Percentiles rank a stretch among this genome's conserved stretches.
Evolutionary conservation across 2,888 invertebrate species (phyloP).

Genomic region (Neoitamus cyanurus): DNA sequence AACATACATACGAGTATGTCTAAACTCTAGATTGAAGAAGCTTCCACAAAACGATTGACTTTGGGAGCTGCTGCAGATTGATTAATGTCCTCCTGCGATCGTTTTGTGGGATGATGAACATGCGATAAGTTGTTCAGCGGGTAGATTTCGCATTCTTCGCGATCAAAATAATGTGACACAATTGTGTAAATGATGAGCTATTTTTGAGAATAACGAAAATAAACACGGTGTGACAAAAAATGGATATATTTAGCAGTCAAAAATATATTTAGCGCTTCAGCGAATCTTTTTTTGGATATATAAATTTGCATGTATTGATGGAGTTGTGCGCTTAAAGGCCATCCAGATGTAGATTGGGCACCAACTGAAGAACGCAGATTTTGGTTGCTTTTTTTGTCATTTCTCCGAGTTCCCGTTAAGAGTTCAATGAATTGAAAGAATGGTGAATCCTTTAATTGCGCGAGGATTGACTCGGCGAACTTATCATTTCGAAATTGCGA

Average conservation of each 20-base stretch:
- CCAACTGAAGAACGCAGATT: not conserved
- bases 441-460: not conserved
- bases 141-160: not conserved
- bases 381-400: not conserved
- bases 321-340: not conserved
- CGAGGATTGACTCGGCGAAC: not conserved
- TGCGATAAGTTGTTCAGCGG: not conserved
- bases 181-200: not conserved
- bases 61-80: not conserved
- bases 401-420: not conserved
- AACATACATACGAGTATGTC: too few species aligned
- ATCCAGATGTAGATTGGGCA: not conserved
- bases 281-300: not conserved
- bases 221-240: not conserved
- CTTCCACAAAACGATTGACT: not conserved
- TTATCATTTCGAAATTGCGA: conserved; percentile 9
- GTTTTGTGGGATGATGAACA: not conserved
- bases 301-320: not conserved
- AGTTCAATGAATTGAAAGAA: not conserved
- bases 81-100: not conserved
- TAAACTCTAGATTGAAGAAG: too few species aligned
- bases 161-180: conserved; percentile 5
- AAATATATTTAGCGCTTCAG: not conserved
- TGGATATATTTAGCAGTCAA: not conserved
- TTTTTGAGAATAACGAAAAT: not conserved